Percentiles rank a stretch among this genome's conserved stretches.
These are phyloP conservation scores for Chalcosyrphus nemorum DNA, from an alignment of 2,888 invertebrate species.

Conservation along the genomic window DNA sequence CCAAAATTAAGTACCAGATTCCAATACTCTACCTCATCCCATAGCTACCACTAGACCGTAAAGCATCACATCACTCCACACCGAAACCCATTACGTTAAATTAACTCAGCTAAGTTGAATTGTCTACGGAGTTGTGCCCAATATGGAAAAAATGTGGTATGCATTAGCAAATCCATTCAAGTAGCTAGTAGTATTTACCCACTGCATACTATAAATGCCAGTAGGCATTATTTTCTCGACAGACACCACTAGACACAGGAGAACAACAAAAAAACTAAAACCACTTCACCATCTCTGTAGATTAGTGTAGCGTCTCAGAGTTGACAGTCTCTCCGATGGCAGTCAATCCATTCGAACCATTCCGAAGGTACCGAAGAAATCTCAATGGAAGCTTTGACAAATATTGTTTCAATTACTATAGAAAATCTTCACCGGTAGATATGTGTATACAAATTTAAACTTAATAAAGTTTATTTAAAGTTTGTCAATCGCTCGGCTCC, in stretches of 20 bases:
- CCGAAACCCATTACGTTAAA: slow-evolving; percentile 43
- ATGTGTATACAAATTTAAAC: slow-evolving; percentile 23
- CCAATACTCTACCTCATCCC: slow-evolving; percentile 21
- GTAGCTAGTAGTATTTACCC: slow-evolving; percentile 54
- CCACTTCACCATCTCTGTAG: slow-evolving; percentile 62
- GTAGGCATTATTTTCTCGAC: slow-evolving; percentile 49
- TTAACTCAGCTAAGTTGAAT: slow-evolving; percentile 26
- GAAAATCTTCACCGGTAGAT: slow-evolving; percentile 29
- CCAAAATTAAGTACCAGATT: slow-evolving; percentile 6
- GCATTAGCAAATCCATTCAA: slow-evolving; percentile 54
- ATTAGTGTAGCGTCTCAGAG: slow-evolving; percentile 69
- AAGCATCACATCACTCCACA: slow-evolving; percentile 35
- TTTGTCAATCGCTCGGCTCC: slow-evolving; percentile 52
- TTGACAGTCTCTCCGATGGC: no score
- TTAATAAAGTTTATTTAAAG: slow-evolving; percentile 62
- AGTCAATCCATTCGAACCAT: slow-evolving; percentile 34
- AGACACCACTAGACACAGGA: slow-evolving; percentile 52
- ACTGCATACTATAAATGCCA: slow-evolving; percentile 65
- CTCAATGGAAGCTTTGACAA: slow-evolving; percentile 68
- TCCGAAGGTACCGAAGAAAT: slow-evolving; percentile 37
- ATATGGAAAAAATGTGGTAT: slow-evolving; percentile 51
- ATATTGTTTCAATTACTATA: slow-evolving; percentile 71
- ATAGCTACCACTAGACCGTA: slow-evolving; percentile 36
- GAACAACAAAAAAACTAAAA: slow-evolving; percentile 43
- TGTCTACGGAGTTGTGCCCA: slow-evolving; percentile 37